A percentile compares a stretch with the other conserved stretches of the same genome.
Conservation (phyloP, 2,888 invertebrate genomes). For the Apodemia mormo region DNA sequence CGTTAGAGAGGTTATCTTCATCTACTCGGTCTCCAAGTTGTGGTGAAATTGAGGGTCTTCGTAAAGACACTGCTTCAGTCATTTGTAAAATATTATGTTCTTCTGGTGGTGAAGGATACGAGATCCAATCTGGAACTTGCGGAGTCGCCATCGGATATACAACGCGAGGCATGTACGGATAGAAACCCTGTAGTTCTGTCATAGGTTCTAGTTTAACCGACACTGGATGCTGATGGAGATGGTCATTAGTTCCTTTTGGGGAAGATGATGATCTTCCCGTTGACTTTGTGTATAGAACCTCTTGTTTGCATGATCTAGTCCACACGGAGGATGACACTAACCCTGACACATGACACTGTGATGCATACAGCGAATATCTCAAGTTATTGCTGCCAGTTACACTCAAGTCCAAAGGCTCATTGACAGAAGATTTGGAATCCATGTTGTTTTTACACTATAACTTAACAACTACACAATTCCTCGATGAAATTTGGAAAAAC, state of each 20-base stretch:
- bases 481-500: neutral
- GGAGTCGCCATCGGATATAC: neutral
- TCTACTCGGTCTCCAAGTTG: neutral
- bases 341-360: neutral
- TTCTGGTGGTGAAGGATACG: slow-evolving; percentile 5
- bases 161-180: neutral
- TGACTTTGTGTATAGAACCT: neutral
- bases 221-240: neutral
- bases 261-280: neutral
- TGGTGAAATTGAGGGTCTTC: neutral
- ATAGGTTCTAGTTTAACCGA: neutral
- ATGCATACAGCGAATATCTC: neutral
- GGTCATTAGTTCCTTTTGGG: neutral
- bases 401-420: slow-evolving; percentile 4
- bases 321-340: neutral
- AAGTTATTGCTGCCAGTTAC: neutral
- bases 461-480: neutral
- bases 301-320: neutral
- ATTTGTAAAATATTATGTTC: neutral
- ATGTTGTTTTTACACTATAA: neutral
- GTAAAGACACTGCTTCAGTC: neutral
- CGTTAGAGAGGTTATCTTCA: neutral
- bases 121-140: neutral
- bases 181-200: neutral
- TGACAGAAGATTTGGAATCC: neutral